Evolutionary conservation across 2,888 invertebrate species (phyloP), one percentile per base, ranked within the genome.

Genomic region (Meta bourneti): DNA sequence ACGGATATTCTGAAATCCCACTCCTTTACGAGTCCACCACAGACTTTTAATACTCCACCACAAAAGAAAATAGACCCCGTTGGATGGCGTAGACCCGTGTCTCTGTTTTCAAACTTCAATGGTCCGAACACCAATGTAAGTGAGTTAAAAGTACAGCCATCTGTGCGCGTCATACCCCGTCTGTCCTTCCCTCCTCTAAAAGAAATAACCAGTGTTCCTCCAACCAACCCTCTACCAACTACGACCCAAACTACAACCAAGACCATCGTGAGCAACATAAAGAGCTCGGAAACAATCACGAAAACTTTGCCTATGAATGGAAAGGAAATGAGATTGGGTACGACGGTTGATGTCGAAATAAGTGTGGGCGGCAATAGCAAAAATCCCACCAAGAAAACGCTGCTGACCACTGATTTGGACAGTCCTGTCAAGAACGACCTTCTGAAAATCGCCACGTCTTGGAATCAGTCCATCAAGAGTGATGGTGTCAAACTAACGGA

Each of bases 261-360:
- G 80, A 84, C 88, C 19, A 88, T 91, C 20, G 72, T 79, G 6
- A 79, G 86, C 34, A 84, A 82, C 48, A 61, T 91, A 11, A 91
- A 91, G 78, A 82, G 83, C 16, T 52, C 84, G 0, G 88, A 92
- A 72, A 92, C 91, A 6, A 13, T 80, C 16, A 92, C 88, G 6
- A 84, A 92, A 78, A 88, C 84, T 8, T 20, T 85, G 52, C 84
- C 88, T 6, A 69, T 72, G 20, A 79, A 84, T 16, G 84, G 80
- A 5, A 92, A 92, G 69, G 91, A 89, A 75, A 13, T 89, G 34
- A 79, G 84, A 54, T 70, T 92, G 0, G 92, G 92, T 0, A 80
- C 88, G 19, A 92, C 89, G 4, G 92, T 92, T 6, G 92, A 92
- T 61, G 92, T 92, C 8, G 89, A 92, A 86, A 92, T 92, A 49